Base-by-base conservation (phyloP, 2,888 invertebrate genomes). In the Napeogenes sylphis region DNA sequence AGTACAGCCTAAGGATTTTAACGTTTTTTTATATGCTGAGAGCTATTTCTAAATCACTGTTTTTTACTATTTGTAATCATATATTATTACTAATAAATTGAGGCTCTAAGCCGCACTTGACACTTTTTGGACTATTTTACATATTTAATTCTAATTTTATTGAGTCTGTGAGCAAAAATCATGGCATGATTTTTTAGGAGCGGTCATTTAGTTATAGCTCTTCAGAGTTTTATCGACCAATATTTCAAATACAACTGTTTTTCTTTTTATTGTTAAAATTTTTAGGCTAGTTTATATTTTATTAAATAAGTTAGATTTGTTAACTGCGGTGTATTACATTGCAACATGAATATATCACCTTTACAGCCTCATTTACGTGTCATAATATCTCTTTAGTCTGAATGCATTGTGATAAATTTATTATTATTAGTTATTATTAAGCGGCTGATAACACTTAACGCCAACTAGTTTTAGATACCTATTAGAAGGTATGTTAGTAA, bases 1-100 rank as follows among this genome's bases (percentile, higher is more conserved):
- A 89, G 90, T 90, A 89, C 90, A 90, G 90, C 90, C 90, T 90
- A 90, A 90, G 90, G 89, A 90, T 90, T 90, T 90, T 90, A 90
- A 90, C 88, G 21, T 78, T 85, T 89, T 82, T 87, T 86, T 85
- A 84, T 83, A 85, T 82, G 81, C 90, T 89, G 90, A 88, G 90
- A 90, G 90, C 90, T 90, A 90, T 90, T 90, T 84, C 90, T 90
- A 89, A 90, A 89, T 90, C 90, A 82, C 90, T 84, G 84, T 14
- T 85, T 88, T 88, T 83, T 85, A 87, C 85, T 79, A 83, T 83
- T 86, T 83, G 80, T 87, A 84, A 81, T 80, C 67, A 61, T 57
- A 53, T 62, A 65, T 63, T 68, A 75, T 76, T 72, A 73, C 66
- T 73, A 74, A 83, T 73, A 81, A 81, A 82, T 80, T 78, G 79